Evolutionary conservation across 1,140 invertebrate genomes (phyloP), one percentile per base, ranked within the genome.

Genomic region (Drosophila funebris): DNA sequence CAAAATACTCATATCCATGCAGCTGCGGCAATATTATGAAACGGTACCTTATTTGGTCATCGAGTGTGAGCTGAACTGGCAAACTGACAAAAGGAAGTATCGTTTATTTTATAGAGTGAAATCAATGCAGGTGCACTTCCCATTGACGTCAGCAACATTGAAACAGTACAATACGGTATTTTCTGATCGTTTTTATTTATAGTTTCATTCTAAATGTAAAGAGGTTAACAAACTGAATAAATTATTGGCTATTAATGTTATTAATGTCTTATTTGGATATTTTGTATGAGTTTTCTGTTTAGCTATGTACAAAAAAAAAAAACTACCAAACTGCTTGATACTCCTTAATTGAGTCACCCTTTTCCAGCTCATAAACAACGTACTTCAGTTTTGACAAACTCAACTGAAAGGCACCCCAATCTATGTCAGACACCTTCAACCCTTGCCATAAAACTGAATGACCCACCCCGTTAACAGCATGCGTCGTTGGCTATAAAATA

Each of bases 71-170:
- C 22, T 41, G 16, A 41, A 41, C 33, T 13, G 11, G 20, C n/a
- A 27, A 57, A 57, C 57, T 79, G 58, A 58, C 48, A 63, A 73
- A 69, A 76, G 80, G 80, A 85, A 85, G 81, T 84, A 18, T 53
- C 24, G n/a, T 58, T 20, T 56, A 36, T 50, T 33, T 43, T 36
- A 46, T 52, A 18, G 63, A 39, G 41, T 58, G 39, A 64, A 72
- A 70, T 83, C 80, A 84, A 69, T 76, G 81, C 81, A 84, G 81
- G 81, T 84, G 81, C 60, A 58, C 72, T 33, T 41, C 18, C 62
- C 63, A 41, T 41, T 69, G 78, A 70, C 74, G 70, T 78, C 79
- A 82, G 16, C 37, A 52, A 41, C 33, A 66, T 63, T 64, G 48
- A 63, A 13, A 3, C 20, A 4, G 24, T 73, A 33, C 2, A 53